These are phyloP conservation scores for Sericinus montela DNA, from an alignment of 2,888 invertebrate species.

Conservation along the genomic window DNA sequence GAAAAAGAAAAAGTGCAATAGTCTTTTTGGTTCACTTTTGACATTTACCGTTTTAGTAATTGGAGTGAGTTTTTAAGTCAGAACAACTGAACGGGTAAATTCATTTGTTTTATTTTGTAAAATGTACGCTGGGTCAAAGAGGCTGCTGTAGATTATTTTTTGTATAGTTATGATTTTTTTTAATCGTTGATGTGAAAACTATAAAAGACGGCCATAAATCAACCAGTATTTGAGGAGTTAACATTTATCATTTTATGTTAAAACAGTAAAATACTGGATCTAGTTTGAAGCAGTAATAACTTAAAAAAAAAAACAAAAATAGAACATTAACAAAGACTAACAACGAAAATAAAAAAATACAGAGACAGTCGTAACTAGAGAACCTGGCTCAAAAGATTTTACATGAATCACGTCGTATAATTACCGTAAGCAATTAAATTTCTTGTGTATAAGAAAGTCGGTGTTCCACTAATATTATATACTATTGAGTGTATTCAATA, in stretches of 20 bases:
- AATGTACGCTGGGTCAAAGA: constrained; percentile 5
- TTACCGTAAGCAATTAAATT: constrained; percentile 3
- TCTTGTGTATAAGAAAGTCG: constrained; percentile 4
- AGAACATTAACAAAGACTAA: too few relatives aligned
- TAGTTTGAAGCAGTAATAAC: too few relatives aligned
- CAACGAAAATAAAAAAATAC: too few relatives aligned
- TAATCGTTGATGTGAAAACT: too few relatives aligned
- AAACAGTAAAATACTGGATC: too few relatives aligned
- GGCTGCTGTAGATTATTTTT: constrained; percentile 8
- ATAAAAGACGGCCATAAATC: too few relatives aligned
- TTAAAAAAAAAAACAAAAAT: too few relatives aligned
- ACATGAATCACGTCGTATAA: neutral
- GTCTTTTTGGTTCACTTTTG: constrained; percentile 20
- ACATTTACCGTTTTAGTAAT: constrained; percentile 19
- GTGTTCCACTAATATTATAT: neutral
- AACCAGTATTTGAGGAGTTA: too few relatives aligned
- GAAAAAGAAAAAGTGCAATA: constrained; percentile 66
- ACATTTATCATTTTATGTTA: too few relatives aligned
- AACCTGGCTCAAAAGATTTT: neutral
- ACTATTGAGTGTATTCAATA: too few relatives aligned
- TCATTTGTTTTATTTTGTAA: neutral
- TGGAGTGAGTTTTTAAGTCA: constrained; percentile 9
- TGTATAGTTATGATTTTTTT: too few relatives aligned
- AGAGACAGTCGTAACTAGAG: too few relatives aligned
- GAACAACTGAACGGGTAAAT: neutral